These are phyloP conservation scores for Stichopus horrens DNA, from an alignment of 53 echinoderm and acorn worm species.

Conservation along the genomic window DNA sequence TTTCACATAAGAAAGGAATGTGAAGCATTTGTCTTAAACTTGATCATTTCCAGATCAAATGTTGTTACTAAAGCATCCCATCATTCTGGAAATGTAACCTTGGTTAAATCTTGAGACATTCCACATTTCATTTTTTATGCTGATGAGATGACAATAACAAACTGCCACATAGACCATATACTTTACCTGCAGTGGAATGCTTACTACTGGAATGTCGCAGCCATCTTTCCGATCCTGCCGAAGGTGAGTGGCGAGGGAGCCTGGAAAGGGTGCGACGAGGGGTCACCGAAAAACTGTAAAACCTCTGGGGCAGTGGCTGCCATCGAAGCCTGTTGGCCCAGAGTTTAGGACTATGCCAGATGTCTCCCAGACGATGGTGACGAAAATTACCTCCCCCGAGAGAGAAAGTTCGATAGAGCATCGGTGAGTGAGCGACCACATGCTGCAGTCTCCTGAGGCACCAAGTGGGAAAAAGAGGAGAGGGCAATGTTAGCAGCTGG, in stretches of 20 bases:
- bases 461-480: neutral
- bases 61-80: no score
- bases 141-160: no score
- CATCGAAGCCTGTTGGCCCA: neutral
- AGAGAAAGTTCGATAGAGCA: slow-evolving; percentile 9
- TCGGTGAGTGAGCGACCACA: slow-evolving; percentile 24
- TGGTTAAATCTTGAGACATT: no score
- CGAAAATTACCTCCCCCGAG: neutral
- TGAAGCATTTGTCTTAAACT: no score
- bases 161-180: no score
- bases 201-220: neutral
- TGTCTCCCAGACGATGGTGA: neutral
- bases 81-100: no score
- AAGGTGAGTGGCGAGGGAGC: neutral
- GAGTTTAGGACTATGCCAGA: slow-evolving; percentile 10
- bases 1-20: no score
- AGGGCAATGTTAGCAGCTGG: no score
- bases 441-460: slow-evolving; percentile 18
- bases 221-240: neutral
- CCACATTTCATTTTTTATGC: no score
- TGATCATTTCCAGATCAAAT: no score
- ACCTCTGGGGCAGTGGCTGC: neutral
- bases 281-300: neutral
- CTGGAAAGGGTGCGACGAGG: neutral
- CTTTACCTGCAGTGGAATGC: neutral